Percentiles rank a stretch among this genome's conserved stretches.
Evolutionary conservation across 2,888 invertebrate species (phyloP).

Genomic region (Xanthorhoe designata): DNA sequence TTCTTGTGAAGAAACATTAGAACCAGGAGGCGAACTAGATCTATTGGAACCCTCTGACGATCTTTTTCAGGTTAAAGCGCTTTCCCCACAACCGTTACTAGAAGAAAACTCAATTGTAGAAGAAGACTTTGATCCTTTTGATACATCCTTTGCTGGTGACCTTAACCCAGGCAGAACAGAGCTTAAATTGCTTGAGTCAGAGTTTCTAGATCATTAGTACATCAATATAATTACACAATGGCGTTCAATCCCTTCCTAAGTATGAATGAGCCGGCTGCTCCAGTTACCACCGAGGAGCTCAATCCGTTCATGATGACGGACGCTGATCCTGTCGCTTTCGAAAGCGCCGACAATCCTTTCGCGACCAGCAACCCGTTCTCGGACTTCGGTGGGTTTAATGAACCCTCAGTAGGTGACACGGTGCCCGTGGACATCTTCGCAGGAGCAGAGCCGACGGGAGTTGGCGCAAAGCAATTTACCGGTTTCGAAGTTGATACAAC

Average conservation of each 20-base stretch:
- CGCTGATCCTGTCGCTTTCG: constrained; percentile 57
- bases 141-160: constrained; percentile 91
- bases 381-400: constrained; percentile 76
- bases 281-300: constrained; percentile 80
- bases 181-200: constrained; percentile 91
- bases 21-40: constrained; percentile 70
- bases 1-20: constrained; percentile 79
- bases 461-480: constrained; percentile 68
- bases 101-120: constrained; percentile 39
- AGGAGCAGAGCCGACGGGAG: constrained; percentile 62
- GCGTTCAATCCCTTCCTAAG: constrained; percentile 93
- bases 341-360: constrained; percentile 89
- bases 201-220: constrained; percentile 78
- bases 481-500: constrained; percentile 52
- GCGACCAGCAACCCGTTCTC: constrained; percentile 89
- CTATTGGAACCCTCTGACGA: constrained; percentile 82
- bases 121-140: constrained; percentile 91
- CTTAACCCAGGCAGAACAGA: constrained; percentile 92
- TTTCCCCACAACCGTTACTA: constrained; percentile 87
- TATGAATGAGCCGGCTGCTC: constrained; percentile 87
- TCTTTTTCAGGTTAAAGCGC: constrained; percentile 88
- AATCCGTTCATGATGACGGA: constrained; percentile 90
- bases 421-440: constrained; percentile 78
- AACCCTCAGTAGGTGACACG: constrained; percentile 71
- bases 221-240: constrained; percentile 75